A percentile compares a stretch with the other conserved stretches of the same genome.
These are phyloP conservation scores for Euphonia xanthogaster DNA, from an alignment of 2,797 vertebrate genomes.

Conservation along the genomic window DNA sequence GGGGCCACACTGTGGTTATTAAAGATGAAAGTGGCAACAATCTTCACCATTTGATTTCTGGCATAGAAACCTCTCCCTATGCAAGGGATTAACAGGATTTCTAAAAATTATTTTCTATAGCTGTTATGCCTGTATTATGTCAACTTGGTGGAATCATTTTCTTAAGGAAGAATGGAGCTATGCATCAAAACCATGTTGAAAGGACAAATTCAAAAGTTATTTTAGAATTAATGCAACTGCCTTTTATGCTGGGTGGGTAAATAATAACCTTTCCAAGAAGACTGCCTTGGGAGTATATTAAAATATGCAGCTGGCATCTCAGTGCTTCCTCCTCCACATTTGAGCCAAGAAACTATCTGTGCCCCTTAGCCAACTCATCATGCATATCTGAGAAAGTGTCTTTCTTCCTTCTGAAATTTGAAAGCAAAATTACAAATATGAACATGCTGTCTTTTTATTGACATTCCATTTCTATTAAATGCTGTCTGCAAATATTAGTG, in stretches of 20 bases:
- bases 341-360: neutral
- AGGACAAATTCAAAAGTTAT: neutral
- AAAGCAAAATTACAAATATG: neutral
- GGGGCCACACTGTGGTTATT: neutral
- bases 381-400: neutral
- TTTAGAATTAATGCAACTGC: neutral
- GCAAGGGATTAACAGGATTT: neutral
- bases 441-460: neutral
- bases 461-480: neutral
- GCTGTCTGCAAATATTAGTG: neutral
- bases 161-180: neutral
- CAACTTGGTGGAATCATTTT: constrained; percentile 2
- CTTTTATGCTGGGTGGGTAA: neutral
- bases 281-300: neutral
- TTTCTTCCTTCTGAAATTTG: neutral
- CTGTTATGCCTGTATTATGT: neutral
- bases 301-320: neutral
- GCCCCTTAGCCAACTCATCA: neutral
- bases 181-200: neutral
- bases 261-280: neutral
- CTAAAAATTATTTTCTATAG: neutral
- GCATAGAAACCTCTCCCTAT: neutral
- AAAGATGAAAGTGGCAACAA: constrained; percentile 25
- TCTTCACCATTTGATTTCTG: neutral
- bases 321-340: neutral